These are phyloP conservation scores for Geodia barretti DNA, from an alignment of 37 sponge, comb jelly and placozoan genomes.

Conservation along the genomic window DNA sequence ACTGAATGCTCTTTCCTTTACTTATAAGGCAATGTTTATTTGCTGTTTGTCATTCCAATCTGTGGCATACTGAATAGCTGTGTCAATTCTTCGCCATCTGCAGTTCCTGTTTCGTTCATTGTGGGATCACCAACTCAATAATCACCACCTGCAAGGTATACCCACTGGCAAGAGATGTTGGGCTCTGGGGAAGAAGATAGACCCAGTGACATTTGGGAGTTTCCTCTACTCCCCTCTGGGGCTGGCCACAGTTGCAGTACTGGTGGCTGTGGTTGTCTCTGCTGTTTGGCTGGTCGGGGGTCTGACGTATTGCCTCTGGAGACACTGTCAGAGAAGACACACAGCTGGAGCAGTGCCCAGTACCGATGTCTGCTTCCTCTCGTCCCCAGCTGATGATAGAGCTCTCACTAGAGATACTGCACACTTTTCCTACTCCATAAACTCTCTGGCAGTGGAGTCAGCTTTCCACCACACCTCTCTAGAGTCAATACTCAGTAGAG, in stretches of 20 bases:
- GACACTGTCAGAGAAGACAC: slow-evolving; percentile 30
- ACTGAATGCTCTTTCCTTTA: no score
- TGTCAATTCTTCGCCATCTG: neutral
- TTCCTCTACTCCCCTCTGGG: slow-evolving; percentile 75
- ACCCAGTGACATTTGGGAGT: slow-evolving; percentile 2
- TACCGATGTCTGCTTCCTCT: neutral
- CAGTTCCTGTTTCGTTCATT: neutral
- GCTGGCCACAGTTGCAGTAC: slow-evolving; percentile 43
- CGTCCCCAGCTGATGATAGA: no score
- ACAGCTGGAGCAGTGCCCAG: neutral
- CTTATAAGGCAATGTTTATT: no score
- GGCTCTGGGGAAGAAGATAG: neutral
- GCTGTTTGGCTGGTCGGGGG: slow-evolving; percentile 54
- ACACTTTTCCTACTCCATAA: slow-evolving; percentile 7
- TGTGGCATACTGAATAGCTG: no score
- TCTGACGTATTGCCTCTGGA: slow-evolving; percentile 47
- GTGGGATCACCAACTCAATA: no score
- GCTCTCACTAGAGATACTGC: no score
- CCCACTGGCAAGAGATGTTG: neutral
- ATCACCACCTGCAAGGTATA: neutral
- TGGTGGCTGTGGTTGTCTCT: slow-evolving; percentile 32
- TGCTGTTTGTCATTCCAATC: no score
- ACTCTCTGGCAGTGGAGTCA: slow-evolving; percentile 3
- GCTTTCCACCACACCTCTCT: slow-evolving; percentile 21
- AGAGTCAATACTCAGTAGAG: slow-evolving; percentile 23